Evolutionary conservation across 2,113 vertebrate species (phyloP).

Genomic region (Antennarius striatus): DNA sequence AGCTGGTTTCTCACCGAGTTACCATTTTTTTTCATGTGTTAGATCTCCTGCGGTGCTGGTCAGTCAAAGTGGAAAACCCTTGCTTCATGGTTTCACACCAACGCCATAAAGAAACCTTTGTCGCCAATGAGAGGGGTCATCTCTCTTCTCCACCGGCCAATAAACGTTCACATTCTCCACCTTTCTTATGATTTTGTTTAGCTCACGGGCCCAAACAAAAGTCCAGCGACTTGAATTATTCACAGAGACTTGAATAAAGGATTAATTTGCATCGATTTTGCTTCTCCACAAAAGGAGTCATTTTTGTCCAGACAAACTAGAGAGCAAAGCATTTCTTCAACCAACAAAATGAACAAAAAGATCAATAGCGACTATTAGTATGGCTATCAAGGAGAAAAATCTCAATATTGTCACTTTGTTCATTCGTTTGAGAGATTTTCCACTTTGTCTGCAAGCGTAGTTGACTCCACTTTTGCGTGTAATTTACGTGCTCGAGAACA

Average conservation of each 20-base stretch:
- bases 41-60: conserved; percentile 80
- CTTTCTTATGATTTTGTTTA: conserved; percentile 81
- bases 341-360: conserved; percentile 72
- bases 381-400: conserved; percentile 69
- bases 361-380: conserved; percentile 73
- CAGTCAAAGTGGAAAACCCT: conserved; percentile 75
- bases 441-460: conserved; percentile 60
- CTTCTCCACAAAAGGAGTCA: conserved; percentile 71
- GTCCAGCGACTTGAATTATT: conserved; percentile 78
- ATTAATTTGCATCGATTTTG: conserved; percentile 84
- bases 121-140: conserved; percentile 77
- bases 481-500: conserved; percentile 56
- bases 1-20: conserved; percentile 69
- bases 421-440: conserved; percentile 74
- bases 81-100: conserved; percentile 73
- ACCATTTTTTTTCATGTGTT: conserved; percentile 66
- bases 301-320: conserved; percentile 62
- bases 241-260: conserved; percentile 82
- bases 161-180: conserved; percentile 79
- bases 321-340: conserved; percentile 68
- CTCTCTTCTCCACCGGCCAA: conserved; percentile 76
- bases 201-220: conserved; percentile 75
- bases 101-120: conserved; percentile 80
- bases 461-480: conserved; percentile 60
- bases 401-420: conserved; percentile 68